phyloP scores from a whole-genome alignment of 1,140 invertebrate species.

The Wasmannia auropunctata region DNA sequence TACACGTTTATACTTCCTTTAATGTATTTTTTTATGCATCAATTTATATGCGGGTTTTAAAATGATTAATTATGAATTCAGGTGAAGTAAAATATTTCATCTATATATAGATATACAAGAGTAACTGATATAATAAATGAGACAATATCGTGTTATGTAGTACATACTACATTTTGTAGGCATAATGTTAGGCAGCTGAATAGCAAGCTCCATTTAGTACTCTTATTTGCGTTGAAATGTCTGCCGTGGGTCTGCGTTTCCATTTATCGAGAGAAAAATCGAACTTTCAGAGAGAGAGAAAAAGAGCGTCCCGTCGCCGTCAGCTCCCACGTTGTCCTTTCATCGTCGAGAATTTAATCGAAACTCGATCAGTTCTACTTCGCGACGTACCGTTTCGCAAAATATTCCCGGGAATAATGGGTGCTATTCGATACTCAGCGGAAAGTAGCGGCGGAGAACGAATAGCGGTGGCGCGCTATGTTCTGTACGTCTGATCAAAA shows the following conservation, averaged over 20 bases:
- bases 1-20: background rate
- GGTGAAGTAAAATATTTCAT: background rate
- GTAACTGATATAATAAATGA: slow-evolving; percentile 4
- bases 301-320: background rate
- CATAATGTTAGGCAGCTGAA: background rate
- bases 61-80: background rate
- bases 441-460: slow-evolving; percentile 4
- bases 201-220: background rate
- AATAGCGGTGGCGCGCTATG: background rate
- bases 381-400: background rate
- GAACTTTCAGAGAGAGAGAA: background rate
- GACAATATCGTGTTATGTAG: background rate
- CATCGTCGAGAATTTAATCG: slow-evolving; percentile 44
- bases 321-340: slow-evolving; percentile 16
- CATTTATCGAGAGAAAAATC: slow-evolving; percentile 23
- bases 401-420: slow-evolving; percentile 38
- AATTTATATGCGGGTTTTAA: background rate
- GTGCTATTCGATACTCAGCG: background rate
- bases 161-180: background rate
- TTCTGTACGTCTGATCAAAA: background rate
- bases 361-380: slow-evolving; percentile 26
- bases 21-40: background rate
- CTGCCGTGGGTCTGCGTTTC: background rate
- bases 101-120: background rate
- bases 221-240: slow-evolving; percentile 34